Evolutionary conservation across 2,888 invertebrate species (phyloP), one percentile per base, ranked within the genome.

Genomic region (Dryobota labecula): DNA sequence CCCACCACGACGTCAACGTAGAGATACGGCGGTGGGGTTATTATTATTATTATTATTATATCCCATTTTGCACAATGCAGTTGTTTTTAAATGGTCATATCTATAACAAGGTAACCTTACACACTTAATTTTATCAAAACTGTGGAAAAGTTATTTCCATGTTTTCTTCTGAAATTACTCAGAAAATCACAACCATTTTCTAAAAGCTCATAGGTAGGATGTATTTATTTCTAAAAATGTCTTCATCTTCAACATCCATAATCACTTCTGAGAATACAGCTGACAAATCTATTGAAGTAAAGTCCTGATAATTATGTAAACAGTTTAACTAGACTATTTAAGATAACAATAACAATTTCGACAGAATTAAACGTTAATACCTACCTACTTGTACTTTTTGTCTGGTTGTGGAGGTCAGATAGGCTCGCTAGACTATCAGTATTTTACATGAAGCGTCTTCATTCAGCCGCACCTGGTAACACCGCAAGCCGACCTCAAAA

Each of bases 311-410:
- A 13, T n/a, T 57, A 69, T 53, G 27, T 76, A 75, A 63, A 80
- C 49, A 75, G 36, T 54, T 54, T 36, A 53, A 63, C 63, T 24
- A 49, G 30, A 49, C 24, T 49, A 51, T 47, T 49, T 30, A 30
- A 43, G 53, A 49, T 20, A 57, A 74, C 62, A 74, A 60, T 54
- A 49, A 38, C 7, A 51, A n/a, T 77, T 77, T 38, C 1, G 20
- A 27, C 7, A 38, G 15, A 47, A 63, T n/a, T 41, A 56, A 61
- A 15, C 15, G 18, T 38, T 43, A 7, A 15, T n/a, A 13, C 4
- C 3, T 54, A 54, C 18, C 33, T 33, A 33, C 33, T 33, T 33
- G n/a, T n/a, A n/a, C n/a, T n/a, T n/a, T n/a, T n/a, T n/a, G n/a
- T n/a, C n/a, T n/a, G n/a, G 36, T 36, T 36, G 36, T 36, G 8